Evolutionary conservation across 2,113 vertebrate species (phyloP), one percentile per base, ranked within the genome.

Genomic region (Ptilonorhynchus violaceus): DNA sequence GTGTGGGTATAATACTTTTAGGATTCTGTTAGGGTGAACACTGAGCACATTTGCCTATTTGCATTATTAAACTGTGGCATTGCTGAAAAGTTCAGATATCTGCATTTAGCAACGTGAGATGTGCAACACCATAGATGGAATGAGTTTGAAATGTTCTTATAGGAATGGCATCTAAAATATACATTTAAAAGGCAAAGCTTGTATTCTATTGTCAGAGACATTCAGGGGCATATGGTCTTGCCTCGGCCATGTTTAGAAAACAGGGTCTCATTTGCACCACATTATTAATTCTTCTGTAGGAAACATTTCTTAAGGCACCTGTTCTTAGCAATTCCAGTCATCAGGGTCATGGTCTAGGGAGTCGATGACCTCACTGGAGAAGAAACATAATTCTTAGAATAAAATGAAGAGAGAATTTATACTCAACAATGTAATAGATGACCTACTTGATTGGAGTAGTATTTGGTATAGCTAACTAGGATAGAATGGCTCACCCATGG

Each of bases 111-210:
- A 85, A 76, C 60, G 8, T 0, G 0, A 58, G 28, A 22, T 35
- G 11, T 55, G 52, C 37, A 83, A 16, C 1, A 2, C 25, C 6
- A 1, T 6, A n/a, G 14, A 8, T 33, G 33, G n/a, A 33, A 11
- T 69, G 49, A 82, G 46, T 82, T 15, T 79, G 66, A 31, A 50
- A 59, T 58, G 15, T 27, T 68, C 33, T n/a, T 13, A 8, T 5
- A 66, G 44, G 37, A 75, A 10, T 42, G 55, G 21, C 28, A 55
- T 44, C 42, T 67, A 13, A 80, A 89, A 39, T 15, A 33, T 3
- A 18, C 4, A 18, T 30, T 35, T 89, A 7, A 53, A 44, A 55
- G 30, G 30, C n/a, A 83, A 31, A 22, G 30, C 52, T 83, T 83
- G 23, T 25, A 44, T 79, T 58, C 41, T 30, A 3, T 10, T 62